Conservation (phyloP, 2,888 invertebrate genomes). For the Buathra laborator region DNA sequence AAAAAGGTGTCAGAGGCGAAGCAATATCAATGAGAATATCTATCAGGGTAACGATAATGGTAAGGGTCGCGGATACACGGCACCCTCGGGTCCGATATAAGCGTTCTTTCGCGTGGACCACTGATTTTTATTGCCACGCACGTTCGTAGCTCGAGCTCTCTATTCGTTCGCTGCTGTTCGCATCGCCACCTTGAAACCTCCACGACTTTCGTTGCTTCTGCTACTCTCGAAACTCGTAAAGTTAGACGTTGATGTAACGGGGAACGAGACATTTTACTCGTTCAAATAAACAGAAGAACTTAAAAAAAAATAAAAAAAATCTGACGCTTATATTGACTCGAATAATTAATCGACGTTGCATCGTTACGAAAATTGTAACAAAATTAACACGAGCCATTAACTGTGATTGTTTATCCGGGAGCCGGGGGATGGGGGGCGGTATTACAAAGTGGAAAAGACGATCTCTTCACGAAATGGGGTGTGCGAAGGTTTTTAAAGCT, state of each 20-base stretch:
- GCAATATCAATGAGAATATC: constrained; percentile 73
- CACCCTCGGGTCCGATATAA: constrained; percentile 70
- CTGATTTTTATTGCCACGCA: constrained; percentile 76
- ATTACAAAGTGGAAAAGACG: constrained; percentile 4
- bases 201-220: neutral
- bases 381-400: constrained; percentile 40
- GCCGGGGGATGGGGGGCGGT: neutral
- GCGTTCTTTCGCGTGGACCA: constrained; percentile 72
- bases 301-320: constrained; percentile 1
- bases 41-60: constrained; percentile 74
- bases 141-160: constrained; percentile 63
- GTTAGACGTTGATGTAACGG: neutral
- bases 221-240: neutral
- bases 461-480: neutral
- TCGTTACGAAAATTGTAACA: constrained; percentile 39
- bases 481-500: constrained; percentile 27
- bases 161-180: constrained; percentile 21
- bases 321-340: neutral
- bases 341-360: constrained; percentile 21
- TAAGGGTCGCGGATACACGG: constrained; percentile 63
- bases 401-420: constrained; percentile 38
- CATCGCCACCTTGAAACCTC: neutral
- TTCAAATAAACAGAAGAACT: constrained; percentile 24
- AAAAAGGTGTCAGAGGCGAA: constrained; percentile 57
- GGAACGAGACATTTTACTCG: neutral